Evolutionary conservation across 2,888 invertebrate genomes (phyloP), one percentile per base, ranked within the genome.

Genomic region (Eupsilia transversa): DNA sequence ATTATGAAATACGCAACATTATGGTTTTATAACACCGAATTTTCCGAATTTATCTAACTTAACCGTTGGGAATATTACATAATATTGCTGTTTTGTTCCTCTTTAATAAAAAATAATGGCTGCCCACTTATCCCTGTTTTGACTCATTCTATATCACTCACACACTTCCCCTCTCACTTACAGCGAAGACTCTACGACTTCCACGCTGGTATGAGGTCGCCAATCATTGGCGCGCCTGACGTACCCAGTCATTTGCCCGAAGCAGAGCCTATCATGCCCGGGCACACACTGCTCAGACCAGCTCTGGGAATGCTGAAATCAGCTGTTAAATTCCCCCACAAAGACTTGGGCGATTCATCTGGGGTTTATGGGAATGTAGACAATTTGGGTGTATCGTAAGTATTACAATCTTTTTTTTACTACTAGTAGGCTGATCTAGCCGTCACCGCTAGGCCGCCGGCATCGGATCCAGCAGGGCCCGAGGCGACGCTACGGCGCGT

Each of bases 221-320:
- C 83, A 0, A 91, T 95, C 23, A 60, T 95, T 0, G 95, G 95
- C 0, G 86, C 89, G 0, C 95, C 95, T 0, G 83, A 88, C 0
- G 27, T 71, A 23, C 86, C 93, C 0, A 90, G 86, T 33, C 95
- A 96, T 74, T 87, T 96, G 6, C 96, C 96, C 0, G 89, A 89
- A 82, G 95, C 95, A 0, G 96, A 95, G 43, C 84, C 95, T 0
- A 93, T 96, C 0, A 79, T 93, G 2, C 96, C 96, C 0, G 96
- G 95, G 0, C 96, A 96, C 77, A 96, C 96, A 0, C 90, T 96
- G 2, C 72, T 95, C 17, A 91, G 92, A 38, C 96, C 96, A 57
- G 79, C 94, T 0, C 73, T 96, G 0, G 94, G 94, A 6, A 95
- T 95, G 95, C 85, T 96, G 10, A 96, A 95, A 82, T 96, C 96